Evolutionary conservation across 1,140 invertebrate genomes (phyloP).

Genomic region (Paralvinella palmiformis): DNA sequence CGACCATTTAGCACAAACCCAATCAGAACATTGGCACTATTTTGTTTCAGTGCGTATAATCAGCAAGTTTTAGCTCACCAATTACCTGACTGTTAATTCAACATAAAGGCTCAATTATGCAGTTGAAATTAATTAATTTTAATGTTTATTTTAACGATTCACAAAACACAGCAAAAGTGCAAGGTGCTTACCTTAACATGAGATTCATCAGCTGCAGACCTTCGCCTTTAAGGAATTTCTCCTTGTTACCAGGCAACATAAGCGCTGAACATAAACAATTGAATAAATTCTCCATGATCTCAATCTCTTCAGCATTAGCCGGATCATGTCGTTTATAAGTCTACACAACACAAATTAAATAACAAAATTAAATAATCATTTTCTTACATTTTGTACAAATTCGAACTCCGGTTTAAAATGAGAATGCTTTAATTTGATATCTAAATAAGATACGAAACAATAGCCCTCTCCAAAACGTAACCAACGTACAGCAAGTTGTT

Average conservation of each 20-base stretch:
- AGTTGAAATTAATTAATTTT: too few relatives aligned
- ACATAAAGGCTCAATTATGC: too few relatives aligned
- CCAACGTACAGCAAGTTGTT: constrained; percentile 79
- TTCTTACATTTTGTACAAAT: background rate
- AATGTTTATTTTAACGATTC: too few relatives aligned
- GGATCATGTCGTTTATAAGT: constrained; percentile 94
- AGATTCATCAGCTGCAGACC: constrained; percentile 93
- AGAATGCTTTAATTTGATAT: background rate
- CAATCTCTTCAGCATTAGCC: constrained; percentile 80
- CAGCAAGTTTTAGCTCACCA: too few relatives aligned
- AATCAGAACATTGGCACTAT: too few relatives aligned
- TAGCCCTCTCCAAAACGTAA: background rate
- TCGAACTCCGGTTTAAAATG: background rate
- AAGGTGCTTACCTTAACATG: constrained; percentile 73
- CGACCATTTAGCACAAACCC: too few relatives aligned
- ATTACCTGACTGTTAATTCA: too few relatives aligned
- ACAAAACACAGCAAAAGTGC: too few relatives aligned
- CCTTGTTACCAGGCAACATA: constrained; percentile 79
- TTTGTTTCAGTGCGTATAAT: too few relatives aligned
- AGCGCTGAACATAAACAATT: constrained; percentile 90
- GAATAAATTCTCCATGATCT: constrained; percentile 99
- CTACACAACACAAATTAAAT: constrained; percentile 48
- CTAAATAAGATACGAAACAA: background rate
- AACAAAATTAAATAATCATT: constrained; percentile 4
- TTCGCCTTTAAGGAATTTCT: constrained; percentile 88